Conservation (phyloP, 2,797 vertebrate species). For the Syngnathus rostellatus region DNA sequence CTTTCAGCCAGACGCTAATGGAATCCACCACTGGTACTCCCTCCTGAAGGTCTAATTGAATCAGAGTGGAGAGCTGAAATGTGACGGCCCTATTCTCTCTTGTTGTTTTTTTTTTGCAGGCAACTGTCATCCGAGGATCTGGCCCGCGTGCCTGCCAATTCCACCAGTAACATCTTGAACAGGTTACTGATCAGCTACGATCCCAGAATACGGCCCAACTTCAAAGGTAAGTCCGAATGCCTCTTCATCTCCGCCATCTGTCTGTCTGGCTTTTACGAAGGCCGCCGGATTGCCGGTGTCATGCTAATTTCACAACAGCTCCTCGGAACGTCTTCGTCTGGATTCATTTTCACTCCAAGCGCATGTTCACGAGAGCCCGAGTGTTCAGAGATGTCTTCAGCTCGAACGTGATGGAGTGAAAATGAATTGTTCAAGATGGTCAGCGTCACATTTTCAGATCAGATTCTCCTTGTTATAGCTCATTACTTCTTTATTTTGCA, state of each 20-base stretch:
- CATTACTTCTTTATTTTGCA: too few relatives aligned
- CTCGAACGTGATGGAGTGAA: neutral
- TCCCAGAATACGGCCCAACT: constrained; percentile 96
- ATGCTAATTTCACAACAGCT: constrained; percentile 30
- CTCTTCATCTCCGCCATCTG: constrained; percentile 34
- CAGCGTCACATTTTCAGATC: neutral
- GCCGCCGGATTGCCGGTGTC: constrained; percentile 23
- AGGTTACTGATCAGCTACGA: constrained; percentile 90
- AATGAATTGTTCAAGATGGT: neutral
- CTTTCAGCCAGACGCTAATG: constrained; percentile 34
- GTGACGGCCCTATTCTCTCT: constrained; percentile 33
- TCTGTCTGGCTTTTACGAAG: constrained; percentile 31
- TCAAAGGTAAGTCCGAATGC: constrained; percentile 80
- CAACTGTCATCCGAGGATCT: constrained; percentile 92
- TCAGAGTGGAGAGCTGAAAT: constrained; percentile 44
- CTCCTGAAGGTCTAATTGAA: constrained; percentile 24
- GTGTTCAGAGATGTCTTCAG: neutral
- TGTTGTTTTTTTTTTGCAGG: constrained; percentile 62
- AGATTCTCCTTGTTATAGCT: neutral
- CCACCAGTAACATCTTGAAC: constrained; percentile 97
- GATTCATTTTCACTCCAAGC: constrained; percentile 11
- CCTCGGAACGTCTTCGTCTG: neutral
- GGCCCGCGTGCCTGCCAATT: constrained; percentile 87
- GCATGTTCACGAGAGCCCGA: constrained; percentile 4
- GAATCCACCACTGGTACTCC: constrained; percentile 28